phyloP scores from a whole-genome alignment of 37 sponge, comb jelly and placozoan genomes.

The Chondrosia reniformis region DNA sequence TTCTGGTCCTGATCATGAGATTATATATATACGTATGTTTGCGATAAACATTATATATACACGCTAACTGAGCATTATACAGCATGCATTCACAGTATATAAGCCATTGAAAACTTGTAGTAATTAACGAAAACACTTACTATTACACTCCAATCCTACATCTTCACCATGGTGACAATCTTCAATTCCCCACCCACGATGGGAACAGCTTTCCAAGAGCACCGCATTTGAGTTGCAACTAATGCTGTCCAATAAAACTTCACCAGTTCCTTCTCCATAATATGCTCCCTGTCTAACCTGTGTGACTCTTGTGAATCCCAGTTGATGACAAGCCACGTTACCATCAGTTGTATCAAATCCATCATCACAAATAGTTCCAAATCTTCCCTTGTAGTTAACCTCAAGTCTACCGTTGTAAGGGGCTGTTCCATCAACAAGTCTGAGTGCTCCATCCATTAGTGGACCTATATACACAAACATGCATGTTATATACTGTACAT shows the following conservation, averaged over 20 bases:
- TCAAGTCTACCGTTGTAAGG: background rate
- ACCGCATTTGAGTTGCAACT: background rate
- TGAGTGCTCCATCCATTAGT: background rate
- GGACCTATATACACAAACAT: no score
- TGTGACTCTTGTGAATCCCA: background rate
- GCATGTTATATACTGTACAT: no score
- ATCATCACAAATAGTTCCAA: slow-evolving; percentile 10
- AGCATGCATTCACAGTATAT: no score
- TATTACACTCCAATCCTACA: background rate
- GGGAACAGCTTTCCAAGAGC: slow-evolving; percentile 10
- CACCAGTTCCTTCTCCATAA: slow-evolving; percentile 13
- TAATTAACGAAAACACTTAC: background rate
- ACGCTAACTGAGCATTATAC: no score
- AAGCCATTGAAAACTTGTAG: no score
- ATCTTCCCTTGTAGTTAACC: background rate
- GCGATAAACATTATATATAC: no score
- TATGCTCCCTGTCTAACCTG: background rate
- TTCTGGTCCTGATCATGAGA: no score
- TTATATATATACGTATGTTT: no score
- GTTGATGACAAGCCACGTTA: slow-evolving; percentile 1
- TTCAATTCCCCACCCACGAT: slow-evolving; percentile 19
- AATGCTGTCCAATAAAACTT: background rate
- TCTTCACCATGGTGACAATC: slow-evolving; percentile 6
- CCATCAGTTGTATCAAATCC: background rate
- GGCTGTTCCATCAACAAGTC: background rate